Evolutionary conservation across 2,113 vertebrate genomes (phyloP), one percentile per base, ranked within the genome.

Genomic region (Morone saxatilis): DNA sequence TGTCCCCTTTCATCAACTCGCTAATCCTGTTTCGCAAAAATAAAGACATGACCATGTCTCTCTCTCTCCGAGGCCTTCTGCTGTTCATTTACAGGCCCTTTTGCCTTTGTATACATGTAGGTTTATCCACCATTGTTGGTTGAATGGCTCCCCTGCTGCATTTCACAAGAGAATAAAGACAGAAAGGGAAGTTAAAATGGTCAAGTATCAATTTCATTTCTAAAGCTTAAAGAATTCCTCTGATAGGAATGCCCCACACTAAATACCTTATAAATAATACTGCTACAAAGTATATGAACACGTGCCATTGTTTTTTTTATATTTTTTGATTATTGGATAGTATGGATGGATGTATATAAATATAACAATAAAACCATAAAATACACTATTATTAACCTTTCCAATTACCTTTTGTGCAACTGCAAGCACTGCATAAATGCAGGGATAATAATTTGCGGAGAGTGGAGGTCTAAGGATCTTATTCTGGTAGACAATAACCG

Each of bases 1-100:
- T 89, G 93, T 89, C 81, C 92, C 65, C 92, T 94, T 96, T 97
- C 94, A 91, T 83, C 86, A 88, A 89, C 79, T 16, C 76, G 87
- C 78, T 98, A 97, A 98, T 97, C 97, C 96, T 94, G 96, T 98
- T 97, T 97, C 68, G 76, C 87, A 88, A 95, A 59, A 96, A 97
- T 97, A 95, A 97, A 97, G 97, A 97, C 93, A 94, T 96, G 93
- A 94, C 95, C 96, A 67, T 89, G 90, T 93, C 95, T 94, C 94
- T 73, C 94, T 73, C 76, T 53, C 80, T 90, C 77, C 2, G 47
- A 81, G 67, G 61, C 54, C 76, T 61, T 81, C 75, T 4, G 41
- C 93, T 93, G 79, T 86, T 94, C 20, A 70, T 93, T 95, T 90
- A 90, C 93, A 93, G 90, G 89, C 93, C 93, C 91, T 93, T 95